These are phyloP conservation scores for Brachypodius melanocephalos DNA, from an alignment of 2,113 vertebrate genomes.

Conservation along the genomic window DNA sequence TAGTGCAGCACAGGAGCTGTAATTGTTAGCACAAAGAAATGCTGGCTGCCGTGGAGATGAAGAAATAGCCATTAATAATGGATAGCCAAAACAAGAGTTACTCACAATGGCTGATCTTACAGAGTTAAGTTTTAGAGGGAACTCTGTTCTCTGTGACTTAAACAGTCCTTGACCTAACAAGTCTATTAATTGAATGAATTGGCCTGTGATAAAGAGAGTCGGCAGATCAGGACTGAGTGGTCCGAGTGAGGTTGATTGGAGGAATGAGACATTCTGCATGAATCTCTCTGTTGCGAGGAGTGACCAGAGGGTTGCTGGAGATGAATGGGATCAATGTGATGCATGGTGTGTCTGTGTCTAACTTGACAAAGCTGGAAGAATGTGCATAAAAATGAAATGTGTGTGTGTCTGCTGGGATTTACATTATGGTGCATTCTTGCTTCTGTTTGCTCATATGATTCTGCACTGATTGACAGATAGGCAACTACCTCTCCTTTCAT, in stretches of 20 bases:
- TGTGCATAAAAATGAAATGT: neutral
- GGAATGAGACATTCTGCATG: fast-evolving
- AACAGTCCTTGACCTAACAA: neutral
- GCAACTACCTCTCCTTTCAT: neutral
- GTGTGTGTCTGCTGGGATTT: neutral
- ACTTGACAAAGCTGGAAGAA: neutral
- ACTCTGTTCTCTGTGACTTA: neutral
- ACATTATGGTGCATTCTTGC: neutral
- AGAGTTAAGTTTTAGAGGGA: neutral
- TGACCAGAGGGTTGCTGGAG: neutral
- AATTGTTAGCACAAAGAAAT: neutral
- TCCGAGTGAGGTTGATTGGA: neutral
- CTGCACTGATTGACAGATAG: neutral
- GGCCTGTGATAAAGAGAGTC: neutral
- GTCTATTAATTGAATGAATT: neutral
- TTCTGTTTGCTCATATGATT: neutral
- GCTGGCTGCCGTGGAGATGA: neutral
- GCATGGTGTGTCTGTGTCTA: fast-evolving
- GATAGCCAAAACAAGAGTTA: neutral
- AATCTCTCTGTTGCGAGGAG: neutral
- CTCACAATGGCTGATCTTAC: neutral
- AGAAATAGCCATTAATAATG: neutral
- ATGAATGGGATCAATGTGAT: neutral
- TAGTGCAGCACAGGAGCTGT: neutral
- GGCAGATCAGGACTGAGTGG: neutral